Base-by-base conservation (phyloP, 2,113 vertebrate genomes). In the Thamnophis sirtalis region DNA sequence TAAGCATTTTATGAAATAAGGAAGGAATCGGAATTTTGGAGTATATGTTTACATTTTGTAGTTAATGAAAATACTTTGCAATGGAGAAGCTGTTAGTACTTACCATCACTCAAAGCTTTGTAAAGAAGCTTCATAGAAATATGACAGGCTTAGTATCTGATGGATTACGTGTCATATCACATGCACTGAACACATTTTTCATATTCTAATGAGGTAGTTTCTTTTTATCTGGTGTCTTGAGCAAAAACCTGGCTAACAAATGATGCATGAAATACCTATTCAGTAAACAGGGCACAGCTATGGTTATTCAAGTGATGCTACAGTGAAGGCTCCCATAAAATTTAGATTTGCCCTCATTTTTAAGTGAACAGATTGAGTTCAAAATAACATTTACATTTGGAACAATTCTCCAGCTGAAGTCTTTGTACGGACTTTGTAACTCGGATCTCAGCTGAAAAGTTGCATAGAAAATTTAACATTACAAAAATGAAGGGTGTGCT, bases 231-330 rank as follows among this genome's bases (percentile, higher is more conserved):
- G 90, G 90, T 84, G 54, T 50, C 68, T 33, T 0, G 0, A 28
- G 11, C 93, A 28, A 90, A 94, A 91, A 17, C 9, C 9, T 90
- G 56, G 1, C 13, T 90, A 93, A 58, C 90, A 58, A 96, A 94
- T 90, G 0, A 33, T 84, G 0, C 50, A 73, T 91, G 87, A 60
- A 86, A 85, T 91, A 84, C 93, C 2, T 85, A 49, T 28, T 92
- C 87, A 9, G 51, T 24, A 88, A 92, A 89, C 55, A 13, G 4
- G 85, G 2, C 92, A 90, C 33, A 56, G 53, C 24, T 43, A 92
- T 2, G 93, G 0, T 84, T 91, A 26, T 0, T 1, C 56, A 15
- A 26, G 49, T 94, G 4, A n/a, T 56, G 63, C 63, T 55, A 73
- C 50, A 88, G 51, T 68, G 33, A 38, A 80, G 15, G 73, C 3